Evolutionary conservation across 2,797 vertebrate species (phyloP).

Genomic region (Etheostoma nigrum): DNA sequence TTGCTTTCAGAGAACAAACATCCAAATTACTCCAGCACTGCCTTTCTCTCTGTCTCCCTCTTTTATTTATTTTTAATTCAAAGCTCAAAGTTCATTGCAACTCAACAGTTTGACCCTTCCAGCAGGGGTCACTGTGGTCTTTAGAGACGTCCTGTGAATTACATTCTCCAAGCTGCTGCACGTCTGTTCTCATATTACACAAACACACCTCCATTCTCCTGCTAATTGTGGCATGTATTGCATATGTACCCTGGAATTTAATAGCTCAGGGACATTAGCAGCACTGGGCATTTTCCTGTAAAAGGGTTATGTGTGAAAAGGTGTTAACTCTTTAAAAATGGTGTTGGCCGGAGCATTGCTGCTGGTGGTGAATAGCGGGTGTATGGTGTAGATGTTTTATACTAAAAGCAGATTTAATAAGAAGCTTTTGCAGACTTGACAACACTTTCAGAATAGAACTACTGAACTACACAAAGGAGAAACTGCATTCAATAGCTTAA

Average conservation of each 20-base stretch:
- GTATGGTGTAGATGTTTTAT: conserved; percentile 13
- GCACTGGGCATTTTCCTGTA: conserved; percentile 12
- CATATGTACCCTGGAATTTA: conserved; percentile 32
- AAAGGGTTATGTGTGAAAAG: conserved; percentile 12
- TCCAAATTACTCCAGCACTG: conserved; percentile 10
- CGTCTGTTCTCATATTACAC: conserved; percentile 13
- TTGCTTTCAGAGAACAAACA: conserved; percentile 37
- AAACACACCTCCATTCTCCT: conserved; percentile 27
- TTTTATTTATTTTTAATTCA: not conserved
- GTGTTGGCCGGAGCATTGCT: conserved; percentile 17
- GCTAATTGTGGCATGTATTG: conserved; percentile 20
- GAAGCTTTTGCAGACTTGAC: conserved; percentile 15
- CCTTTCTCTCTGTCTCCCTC: not conserved
- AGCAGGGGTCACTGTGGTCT: conserved; percentile 87
- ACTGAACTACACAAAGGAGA: not conserved
- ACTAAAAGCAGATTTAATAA: conserved; percentile 28
- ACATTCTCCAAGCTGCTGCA: conserved; percentile 31
- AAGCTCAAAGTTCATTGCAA: conserved; percentile 24
- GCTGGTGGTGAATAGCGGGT: conserved; percentile 1
- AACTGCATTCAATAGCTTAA: not conserved
- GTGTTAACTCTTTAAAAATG: conserved; percentile 22
- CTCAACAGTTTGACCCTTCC: conserved; percentile 72
- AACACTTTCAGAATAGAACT: conserved; percentile 15
- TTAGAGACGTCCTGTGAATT: conserved; percentile 63
- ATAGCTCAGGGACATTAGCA: conserved; percentile 15